Evolutionary conservation across 64 coral and sea anemone genomes (phyloP).

Genomic region (Trachythela sp.): DNA sequence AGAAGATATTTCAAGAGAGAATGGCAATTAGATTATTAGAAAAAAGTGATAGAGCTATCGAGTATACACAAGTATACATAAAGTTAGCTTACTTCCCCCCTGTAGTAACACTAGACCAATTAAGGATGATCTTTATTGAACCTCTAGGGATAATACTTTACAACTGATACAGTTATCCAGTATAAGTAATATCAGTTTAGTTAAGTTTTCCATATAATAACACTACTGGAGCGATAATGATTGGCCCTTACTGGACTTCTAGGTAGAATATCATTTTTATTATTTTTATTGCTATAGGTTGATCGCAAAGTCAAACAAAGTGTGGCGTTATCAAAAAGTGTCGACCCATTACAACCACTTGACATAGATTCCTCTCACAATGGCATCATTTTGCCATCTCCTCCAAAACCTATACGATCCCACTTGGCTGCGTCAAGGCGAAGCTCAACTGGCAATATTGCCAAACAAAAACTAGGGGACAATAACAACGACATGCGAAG

Average conservation of each 20-base stretch:
- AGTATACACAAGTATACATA: too few species aligned
- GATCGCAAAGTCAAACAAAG: not conserved
- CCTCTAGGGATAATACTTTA: too few species aligned
- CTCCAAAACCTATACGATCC: not conserved
- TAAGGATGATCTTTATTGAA: too few species aligned
- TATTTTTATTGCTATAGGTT: not conserved
- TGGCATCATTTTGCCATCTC: not conserved
- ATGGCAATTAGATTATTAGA: not conserved
- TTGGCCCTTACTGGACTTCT: not conserved
- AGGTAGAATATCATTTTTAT: not conserved
- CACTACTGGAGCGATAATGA: not conserved
- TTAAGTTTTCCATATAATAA: too few species aligned
- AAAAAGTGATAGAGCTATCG: too few species aligned
- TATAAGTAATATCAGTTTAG: not conserved
- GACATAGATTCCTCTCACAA: not conserved
- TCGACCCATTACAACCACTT: not conserved
- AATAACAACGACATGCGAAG: not conserved
- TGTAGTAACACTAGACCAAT: too few species aligned
- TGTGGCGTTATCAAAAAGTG: not conserved
- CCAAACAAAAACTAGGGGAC: not conserved
- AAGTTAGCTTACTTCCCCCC: too few species aligned
- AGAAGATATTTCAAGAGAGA: too few species aligned
- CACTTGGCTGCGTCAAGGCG: not conserved
- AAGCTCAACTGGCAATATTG: slow-evolving; percentile 1
- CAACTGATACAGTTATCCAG: not conserved